These are phyloP conservation scores for Ornithorhynchus anatinus DNA, from an alignment of 2,113 vertebrate genomes.

Conservation along the genomic window DNA sequence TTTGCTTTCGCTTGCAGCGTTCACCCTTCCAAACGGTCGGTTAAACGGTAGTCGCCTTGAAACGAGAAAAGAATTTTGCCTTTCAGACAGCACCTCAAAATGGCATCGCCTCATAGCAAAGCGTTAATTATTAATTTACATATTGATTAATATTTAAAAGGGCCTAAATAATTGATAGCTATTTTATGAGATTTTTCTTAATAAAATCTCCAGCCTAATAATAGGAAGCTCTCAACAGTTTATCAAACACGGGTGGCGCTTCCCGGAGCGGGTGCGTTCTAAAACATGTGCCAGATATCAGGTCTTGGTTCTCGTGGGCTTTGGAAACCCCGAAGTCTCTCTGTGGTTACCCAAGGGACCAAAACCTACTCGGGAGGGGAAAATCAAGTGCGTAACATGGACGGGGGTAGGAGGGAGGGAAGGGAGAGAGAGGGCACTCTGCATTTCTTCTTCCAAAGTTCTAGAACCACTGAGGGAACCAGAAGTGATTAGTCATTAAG, in stretches of 20 bases:
- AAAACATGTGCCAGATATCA: too few species aligned
- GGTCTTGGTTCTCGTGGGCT: neutral
- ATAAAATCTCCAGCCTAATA: neutral
- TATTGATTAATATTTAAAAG: neutral
- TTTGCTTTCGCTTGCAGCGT: too few species aligned
- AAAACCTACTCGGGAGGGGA: neutral
- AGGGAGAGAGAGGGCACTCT: too few species aligned
- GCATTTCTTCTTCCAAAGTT: too few species aligned
- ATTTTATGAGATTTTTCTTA: neutral
- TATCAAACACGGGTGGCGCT: neutral
- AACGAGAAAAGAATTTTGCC: neutral
- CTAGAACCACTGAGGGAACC: too few species aligned
- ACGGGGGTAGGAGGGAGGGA: neutral
- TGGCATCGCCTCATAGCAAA: neutral
- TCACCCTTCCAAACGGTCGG: neutral
- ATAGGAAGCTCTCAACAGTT: neutral
- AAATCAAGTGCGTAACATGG: neutral
- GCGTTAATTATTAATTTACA: neutral
- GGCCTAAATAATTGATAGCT: neutral
- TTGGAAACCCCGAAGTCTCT: too few species aligned
- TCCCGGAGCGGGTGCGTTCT: neutral
- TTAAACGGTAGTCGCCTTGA: neutral
- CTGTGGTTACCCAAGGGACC: neutral
- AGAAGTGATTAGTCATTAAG: too few species aligned
- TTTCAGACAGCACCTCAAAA: neutral